Evolutionary conservation across 2,113 vertebrate genomes (phyloP).

Genomic region (Coryphaenoides rupestris): DNA sequence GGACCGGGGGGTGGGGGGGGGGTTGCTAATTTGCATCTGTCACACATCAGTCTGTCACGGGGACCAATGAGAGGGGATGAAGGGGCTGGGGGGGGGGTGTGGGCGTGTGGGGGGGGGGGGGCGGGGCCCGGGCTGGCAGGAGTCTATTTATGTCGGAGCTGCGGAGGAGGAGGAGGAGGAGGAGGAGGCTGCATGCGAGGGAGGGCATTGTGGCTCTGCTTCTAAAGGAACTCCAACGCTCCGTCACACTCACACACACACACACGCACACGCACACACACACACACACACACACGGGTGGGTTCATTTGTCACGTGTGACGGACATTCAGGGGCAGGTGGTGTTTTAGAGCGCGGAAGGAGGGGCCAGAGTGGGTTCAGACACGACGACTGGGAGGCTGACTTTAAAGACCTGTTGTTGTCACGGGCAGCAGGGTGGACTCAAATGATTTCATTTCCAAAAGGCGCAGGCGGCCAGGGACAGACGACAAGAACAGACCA

Average conservation of each 20-base stretch:
- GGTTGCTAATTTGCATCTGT: slow-evolving; percentile 52
- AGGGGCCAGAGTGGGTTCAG: slow-evolving; percentile 11
- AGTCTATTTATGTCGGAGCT: slow-evolving; percentile 66
- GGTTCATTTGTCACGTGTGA: slow-evolving; percentile 62
- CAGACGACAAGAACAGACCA: too few relatives aligned
- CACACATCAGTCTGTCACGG: slow-evolving; percentile 47
- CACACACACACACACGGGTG: not conserved
- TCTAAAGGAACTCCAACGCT: slow-evolving; percentile 54
- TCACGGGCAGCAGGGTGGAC: too few relatives aligned
- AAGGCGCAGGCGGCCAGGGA: too few relatives aligned
- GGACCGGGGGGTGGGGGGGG: too few relatives aligned
- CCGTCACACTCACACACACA: slow-evolving; percentile 44
- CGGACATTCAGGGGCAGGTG: slow-evolving; percentile 64
- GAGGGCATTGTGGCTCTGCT: slow-evolving; percentile 48
- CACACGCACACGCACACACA: too few relatives aligned
- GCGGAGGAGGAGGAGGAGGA: too few relatives aligned
- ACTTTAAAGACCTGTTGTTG: not conserved
- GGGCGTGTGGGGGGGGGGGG: slow-evolving; percentile 52
- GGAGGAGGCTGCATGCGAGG: too few relatives aligned
- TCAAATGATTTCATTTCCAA: too few relatives aligned
- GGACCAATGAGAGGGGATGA: slow-evolving; percentile 60
- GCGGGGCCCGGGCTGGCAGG: slow-evolving; percentile 55
- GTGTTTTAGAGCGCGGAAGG: slow-evolving; percentile 49
- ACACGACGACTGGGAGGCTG: not conserved
- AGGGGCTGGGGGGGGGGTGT: slow-evolving; percentile 49